Percentiles rank a stretch among this genome's conserved stretches.
Evolutionary conservation across 2,113 vertebrate genomes (phyloP).

Genomic region (Psophia crepitans): DNA sequence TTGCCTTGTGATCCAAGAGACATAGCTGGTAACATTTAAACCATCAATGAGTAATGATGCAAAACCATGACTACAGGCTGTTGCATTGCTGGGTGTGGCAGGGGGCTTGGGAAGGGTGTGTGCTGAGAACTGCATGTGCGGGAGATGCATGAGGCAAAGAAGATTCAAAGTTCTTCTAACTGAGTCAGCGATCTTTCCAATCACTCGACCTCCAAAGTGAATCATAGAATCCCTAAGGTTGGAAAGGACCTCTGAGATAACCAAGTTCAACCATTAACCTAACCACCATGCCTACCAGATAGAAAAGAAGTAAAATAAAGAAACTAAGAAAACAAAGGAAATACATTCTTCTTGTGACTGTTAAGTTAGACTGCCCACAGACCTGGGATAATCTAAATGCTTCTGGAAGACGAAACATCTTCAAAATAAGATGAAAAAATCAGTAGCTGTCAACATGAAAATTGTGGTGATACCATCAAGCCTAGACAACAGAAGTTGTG

Average conservation of each 20-base stretch:
- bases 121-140: accelerated
- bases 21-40: background rate
- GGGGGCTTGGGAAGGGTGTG: background rate
- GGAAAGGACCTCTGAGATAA: too few species aligned
- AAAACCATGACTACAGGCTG: background rate
- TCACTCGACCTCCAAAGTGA: background rate
- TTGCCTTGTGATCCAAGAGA: background rate
- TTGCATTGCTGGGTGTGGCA: too few species aligned
- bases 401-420: background rate
- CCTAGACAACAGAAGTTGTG: background rate
- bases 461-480: background rate
- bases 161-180: background rate
- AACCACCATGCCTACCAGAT: too few species aligned
- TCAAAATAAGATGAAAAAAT: background rate
- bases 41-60: background rate
- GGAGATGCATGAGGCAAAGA: background rate
- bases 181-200: background rate
- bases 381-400: background rate
- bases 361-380: background rate
- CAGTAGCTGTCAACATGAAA: background rate
- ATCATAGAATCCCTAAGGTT: too few species aligned
- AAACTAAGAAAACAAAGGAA: background rate
- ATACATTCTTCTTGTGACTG: background rate
- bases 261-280: too few species aligned
- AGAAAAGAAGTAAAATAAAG: background rate